Percentiles rank a stretch among this genome's conserved stretches.
Evolutionary conservation across 35 echinoderm and acorn worm genomes (phyloP).

Genomic region (Patiria miniata): DNA sequence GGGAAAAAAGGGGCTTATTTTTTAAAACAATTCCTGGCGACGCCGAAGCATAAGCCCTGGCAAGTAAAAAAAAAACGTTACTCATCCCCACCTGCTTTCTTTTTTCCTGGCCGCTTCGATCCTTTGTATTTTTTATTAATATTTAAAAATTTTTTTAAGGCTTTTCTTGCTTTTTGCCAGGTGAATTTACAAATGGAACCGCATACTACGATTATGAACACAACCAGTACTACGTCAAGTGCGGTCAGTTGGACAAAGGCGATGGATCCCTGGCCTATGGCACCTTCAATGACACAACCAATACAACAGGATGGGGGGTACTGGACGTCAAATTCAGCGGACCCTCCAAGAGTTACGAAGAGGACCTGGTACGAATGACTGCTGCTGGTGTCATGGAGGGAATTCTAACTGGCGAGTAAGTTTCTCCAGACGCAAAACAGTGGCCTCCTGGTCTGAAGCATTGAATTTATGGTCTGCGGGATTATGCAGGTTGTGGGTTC

Average conservation of each 20-base stretch:
- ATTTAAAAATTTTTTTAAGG: no score
- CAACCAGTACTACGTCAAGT: constrained; percentile 14
- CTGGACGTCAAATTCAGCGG: constrained; percentile 61
- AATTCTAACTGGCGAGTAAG: constrained; percentile 66
- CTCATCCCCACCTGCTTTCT: no score
- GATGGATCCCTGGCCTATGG: constrained; percentile 55
- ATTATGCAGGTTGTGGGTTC: no score
- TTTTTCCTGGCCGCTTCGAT: no score
- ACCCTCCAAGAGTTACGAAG: not conserved
- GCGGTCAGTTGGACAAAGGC: constrained; percentile 63
- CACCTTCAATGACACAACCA: constrained; percentile 65
- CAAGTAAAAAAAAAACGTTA: no score
- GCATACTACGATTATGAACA: constrained; percentile 36
- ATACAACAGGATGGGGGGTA: constrained; percentile 65
- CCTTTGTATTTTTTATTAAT: no score
- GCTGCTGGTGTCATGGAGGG: constrained; percentile 79
- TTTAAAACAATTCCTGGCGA: no score
- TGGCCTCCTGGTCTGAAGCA: no score
- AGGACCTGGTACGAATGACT: constrained; percentile 48
- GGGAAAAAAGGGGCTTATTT: no score
- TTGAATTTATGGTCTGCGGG: no score
- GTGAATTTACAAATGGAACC: constrained; percentile 5
- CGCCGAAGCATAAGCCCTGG: no score
- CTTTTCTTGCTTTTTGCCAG: no score
- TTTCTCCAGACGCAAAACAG: not conserved